Base-by-base conservation (phyloP, 1,140 invertebrate species). In the Drosophila lini region DNA sequence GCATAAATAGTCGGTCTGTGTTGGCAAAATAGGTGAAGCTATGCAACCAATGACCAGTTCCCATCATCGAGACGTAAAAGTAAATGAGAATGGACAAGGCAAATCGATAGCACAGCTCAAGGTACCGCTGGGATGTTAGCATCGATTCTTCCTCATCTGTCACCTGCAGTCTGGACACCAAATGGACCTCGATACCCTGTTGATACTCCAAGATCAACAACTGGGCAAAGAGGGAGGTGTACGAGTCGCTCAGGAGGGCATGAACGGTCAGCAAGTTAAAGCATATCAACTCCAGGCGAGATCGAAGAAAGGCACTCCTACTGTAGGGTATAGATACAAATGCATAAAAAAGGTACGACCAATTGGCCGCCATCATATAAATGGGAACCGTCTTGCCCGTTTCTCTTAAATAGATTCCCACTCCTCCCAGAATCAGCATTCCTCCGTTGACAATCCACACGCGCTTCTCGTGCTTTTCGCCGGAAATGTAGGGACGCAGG, bases 11-110 rank as follows among this genome's bases (percentile, higher is more conserved):
- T 59, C 96, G 95, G 13, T 98, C 96, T 93, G 97, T 97, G 77
- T 95, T 95, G 5, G 98, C 96, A 94, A 99, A 97, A 92, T 99
- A 99, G 25, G 97, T 97, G 92, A 96, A 97, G 11, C 98, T 92
- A 59, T 97, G 98, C 8, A 97, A 97, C 91, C 99, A 97, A 92
- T 99, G 99, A n/a, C 98, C 98, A 19, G 96, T 98, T 8, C 98
- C 98, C 92, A 99, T 99, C 91, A 99, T 98, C n/a, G 97, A 96
- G 69, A 96, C 88, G 52, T 97, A 94, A 40, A 96, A 96, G 65
- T 97, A 97, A 61, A 97, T 94, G 70, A 97, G 94, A 95, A 97
- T 93, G 59, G 86, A 83, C 31, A 70, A 80, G 3, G 86, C 79
- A 32, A 78, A 70, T 50, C 80, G 63, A 44, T 91, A 79, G 73